Evolutionary conservation across 2,113 vertebrate genomes (phyloP), one percentile per base, ranked within the genome.

Genomic region (Neodon shergylaensis): DNA sequence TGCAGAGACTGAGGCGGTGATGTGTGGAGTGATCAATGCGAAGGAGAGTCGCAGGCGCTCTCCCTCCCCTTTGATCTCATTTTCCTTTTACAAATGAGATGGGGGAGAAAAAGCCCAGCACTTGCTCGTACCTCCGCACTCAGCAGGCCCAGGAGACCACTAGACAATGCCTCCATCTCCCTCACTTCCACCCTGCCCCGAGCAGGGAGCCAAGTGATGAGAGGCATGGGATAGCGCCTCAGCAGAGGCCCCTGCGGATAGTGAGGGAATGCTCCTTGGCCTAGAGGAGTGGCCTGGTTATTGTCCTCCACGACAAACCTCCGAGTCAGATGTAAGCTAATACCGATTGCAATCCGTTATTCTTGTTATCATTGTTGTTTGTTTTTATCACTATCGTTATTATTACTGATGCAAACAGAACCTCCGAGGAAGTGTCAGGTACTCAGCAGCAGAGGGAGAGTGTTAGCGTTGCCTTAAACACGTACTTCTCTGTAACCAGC

Each of bases 31-130:
- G 77, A 91, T 81, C 94, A 82, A 36, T 31, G 92, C 22, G 1
- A 47, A 54, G 47, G 42, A 79, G 11, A 54, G 72, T 31, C 52
- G 3, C 14, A 1, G 13, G 66, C 39, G 61, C 73, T 5, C 47
- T 42, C 83, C 68, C 58, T 52, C 22, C 49, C 31, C 11, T 49
- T 85, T 33, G 5, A 19, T 91, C 91, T 91, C 63, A 31, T 91
- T 96, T 88, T 93, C 83, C 66, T 88, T 93, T 92, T 81, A 87
- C 66, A 90, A 72, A 68, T 85, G 66, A 70, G 87, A 61, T 22
- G 82, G 33, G 47, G 76, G 70, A 95, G 78, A 42, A 91, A 72
- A 9, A 52, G 83, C 87, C 54, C 36, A 72, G 79, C 58, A 9
- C 90, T 42, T 26, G 36, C 92, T 88, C 31, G 33, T 21, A 52